These are phyloP conservation scores for Drosophila maculinotata DNA, from an alignment of 2,888 invertebrate species.

Conservation along the genomic window DNA sequence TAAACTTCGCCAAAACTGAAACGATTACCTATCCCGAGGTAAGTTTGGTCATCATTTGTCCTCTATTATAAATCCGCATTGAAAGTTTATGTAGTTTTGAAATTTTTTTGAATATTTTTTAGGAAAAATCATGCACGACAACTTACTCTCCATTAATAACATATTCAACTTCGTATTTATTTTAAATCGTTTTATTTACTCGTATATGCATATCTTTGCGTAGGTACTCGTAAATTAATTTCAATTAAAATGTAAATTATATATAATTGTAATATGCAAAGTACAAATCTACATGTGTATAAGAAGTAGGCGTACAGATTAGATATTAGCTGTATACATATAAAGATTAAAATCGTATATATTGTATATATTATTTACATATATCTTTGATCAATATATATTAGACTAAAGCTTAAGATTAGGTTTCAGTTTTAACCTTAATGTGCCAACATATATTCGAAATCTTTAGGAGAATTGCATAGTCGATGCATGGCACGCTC, in stretches of 20 bases:
- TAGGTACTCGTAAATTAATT: slow-evolving; percentile 60
- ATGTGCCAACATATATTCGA: slow-evolving; percentile 73
- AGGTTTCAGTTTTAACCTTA: slow-evolving; percentile 56
- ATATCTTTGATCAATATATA: slow-evolving; percentile 75
- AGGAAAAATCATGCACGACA: too few relatives aligned
- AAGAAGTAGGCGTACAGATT: slow-evolving; percentile 32
- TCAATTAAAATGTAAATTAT: slow-evolving; percentile 58
- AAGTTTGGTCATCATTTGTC: too few relatives aligned
- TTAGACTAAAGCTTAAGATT: slow-evolving; percentile 61
- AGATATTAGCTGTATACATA: slow-evolving; percentile 44
- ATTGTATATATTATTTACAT: slow-evolving; percentile 51
- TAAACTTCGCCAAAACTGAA: too few relatives aligned
- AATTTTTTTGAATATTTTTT: too few relatives aligned
- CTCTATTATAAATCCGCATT: too few relatives aligned
- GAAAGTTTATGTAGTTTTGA: too few relatives aligned
- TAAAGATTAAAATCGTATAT: slow-evolving; percentile 22
- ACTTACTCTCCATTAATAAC: too few relatives aligned
- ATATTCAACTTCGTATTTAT: slow-evolving; percentile 29
- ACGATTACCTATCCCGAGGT: too few relatives aligned
- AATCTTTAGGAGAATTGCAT: slow-evolving; percentile 77
- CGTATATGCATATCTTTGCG: slow-evolving; percentile 53
- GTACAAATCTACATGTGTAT: slow-evolving; percentile 44
- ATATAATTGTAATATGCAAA: slow-evolving; percentile 39
- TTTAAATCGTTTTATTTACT: slow-evolving; percentile 65
- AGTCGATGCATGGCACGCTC: slow-evolving; percentile 75